Conservation (phyloP, 2,888 invertebrate species). For the Agelastica alni region DNA sequence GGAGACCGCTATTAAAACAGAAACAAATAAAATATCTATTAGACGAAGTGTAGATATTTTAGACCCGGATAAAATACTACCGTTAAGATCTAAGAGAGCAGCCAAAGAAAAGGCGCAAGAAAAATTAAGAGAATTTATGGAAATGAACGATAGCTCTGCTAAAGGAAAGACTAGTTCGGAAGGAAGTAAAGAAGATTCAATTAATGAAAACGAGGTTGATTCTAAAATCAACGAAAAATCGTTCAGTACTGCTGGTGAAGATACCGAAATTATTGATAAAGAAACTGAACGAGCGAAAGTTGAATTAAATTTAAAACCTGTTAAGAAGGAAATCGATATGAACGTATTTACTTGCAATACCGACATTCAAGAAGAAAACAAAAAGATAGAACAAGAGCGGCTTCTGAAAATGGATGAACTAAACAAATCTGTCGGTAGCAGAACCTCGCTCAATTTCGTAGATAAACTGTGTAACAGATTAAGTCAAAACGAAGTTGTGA, state of each 20-base stretch:
- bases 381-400: slow-evolving; percentile 58
- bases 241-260: neutral
- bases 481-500: slow-evolving; percentile 33
- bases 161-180: slow-evolving; percentile 5
- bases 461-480: slow-evolving; percentile 46
- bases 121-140: slow-evolving; percentile 38
- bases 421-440: slow-evolving; percentile 46
- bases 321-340: slow-evolving; percentile 38
- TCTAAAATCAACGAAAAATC: neutral
- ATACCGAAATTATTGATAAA: slow-evolving; percentile 6
- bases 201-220: neutral
- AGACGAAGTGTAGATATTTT: slow-evolving; percentile 5
- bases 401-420: slow-evolving; percentile 60
- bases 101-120: slow-evolving; percentile 43
- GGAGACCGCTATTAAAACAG: too few species aligned
- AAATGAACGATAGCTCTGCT: slow-evolving; percentile 29
- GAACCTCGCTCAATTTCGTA: slow-evolving; percentile 47
- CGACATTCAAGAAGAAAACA: slow-evolving; percentile 56
- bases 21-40: neutral
- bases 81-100: slow-evolving; percentile 42
- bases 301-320: slow-evolving; percentile 8
- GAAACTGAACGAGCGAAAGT: slow-evolving; percentile 4
- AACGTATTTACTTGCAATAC: slow-evolving; percentile 49
- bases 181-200: slow-evolving; percentile 7
- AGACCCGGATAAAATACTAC: slow-evolving; percentile 24